phyloP scores from a whole-genome alignment of 2,888 invertebrate genomes.

The Gryllus longicercus region DNA sequence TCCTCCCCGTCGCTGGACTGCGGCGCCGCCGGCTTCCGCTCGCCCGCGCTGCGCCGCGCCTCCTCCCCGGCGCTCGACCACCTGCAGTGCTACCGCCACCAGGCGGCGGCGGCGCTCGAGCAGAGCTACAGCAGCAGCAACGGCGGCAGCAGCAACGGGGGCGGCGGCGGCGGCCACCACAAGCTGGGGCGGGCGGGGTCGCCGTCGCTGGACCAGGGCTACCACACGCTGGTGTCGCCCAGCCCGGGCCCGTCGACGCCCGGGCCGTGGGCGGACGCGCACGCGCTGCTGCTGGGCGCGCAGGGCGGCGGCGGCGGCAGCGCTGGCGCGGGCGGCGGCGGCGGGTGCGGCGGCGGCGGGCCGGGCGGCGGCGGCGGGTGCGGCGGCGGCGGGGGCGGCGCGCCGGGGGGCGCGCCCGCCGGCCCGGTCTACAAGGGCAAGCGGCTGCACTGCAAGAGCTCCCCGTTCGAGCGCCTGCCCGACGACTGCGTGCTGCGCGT shows the following conservation, averaged over 20 bases:
- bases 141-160: too few species aligned
- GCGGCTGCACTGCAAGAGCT: slow-evolving; percentile 41
- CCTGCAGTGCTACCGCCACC: slow-evolving; percentile 33
- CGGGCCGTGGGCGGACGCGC: slow-evolving; percentile 41
- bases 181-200: slow-evolving; percentile 51
- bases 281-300: too few species aligned
- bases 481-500: slow-evolving; percentile 68
- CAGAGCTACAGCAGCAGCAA: too few species aligned
- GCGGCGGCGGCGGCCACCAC: slow-evolving; percentile 27
- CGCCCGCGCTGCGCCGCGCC: slow-evolving; percentile 30
- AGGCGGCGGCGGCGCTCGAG: slow-evolving; percentile 33
- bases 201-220: slow-evolving; percentile 75
- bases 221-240: slow-evolving; percentile 69
- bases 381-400: not conserved
- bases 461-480: slow-evolving; percentile 57
- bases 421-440: slow-evolving; percentile 44
- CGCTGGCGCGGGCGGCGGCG: not conserved
- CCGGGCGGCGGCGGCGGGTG: not conserved
- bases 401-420: slow-evolving; percentile 21
- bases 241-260: slow-evolving; percentile 51
- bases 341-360: not conserved
- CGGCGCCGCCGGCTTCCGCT: slow-evolving; percentile 39
- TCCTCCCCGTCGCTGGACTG: slow-evolving; percentile 41
- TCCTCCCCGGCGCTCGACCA: slow-evolving; percentile 39
- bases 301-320: not conserved